A percentile compares a stretch with the other conserved stretches of the same genome.
Conservation (phyloP, 1,140 invertebrate genomes). For the Drosophila erecta region DNA sequence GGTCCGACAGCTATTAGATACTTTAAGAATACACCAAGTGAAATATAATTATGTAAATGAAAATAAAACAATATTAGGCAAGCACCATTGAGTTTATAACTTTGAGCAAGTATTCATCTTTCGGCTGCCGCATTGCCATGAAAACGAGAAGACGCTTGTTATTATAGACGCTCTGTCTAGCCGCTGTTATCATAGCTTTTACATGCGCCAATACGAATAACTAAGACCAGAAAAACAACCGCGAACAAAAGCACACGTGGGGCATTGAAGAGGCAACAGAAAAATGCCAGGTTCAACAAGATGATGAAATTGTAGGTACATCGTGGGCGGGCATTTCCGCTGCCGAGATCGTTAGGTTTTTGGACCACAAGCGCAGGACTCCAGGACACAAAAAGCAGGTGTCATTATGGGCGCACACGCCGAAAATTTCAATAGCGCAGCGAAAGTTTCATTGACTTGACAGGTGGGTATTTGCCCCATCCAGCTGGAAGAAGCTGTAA, state of each 20-base stretch:
- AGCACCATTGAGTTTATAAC: too few species aligned
- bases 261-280: constrained; percentile 17
- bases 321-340: constrained; percentile 35
- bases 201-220: constrained; percentile 50
- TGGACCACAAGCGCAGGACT: constrained; percentile 22
- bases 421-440: constrained; percentile 70
- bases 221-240: neutral
- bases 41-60: too few species aligned
- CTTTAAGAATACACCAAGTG: neutral
- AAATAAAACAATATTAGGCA: too few species aligned
- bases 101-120: too few species aligned
- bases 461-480: constrained; percentile 41
- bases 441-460: constrained; percentile 79
- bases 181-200: constrained; percentile 48
- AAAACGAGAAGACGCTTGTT: constrained; percentile 23
- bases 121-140: neutral
- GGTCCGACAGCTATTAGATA: constrained; percentile 39
- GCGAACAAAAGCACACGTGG: constrained; percentile 26
- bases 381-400: constrained; percentile 48
- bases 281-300: constrained; percentile 24
- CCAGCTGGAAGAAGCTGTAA: constrained; percentile 48
- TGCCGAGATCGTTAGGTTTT: constrained; percentile 53
- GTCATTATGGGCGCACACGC: constrained; percentile 45
- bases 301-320: constrained; percentile 67
- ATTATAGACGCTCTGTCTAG: constrained; percentile 55